A percentile compares a stretch with the other conserved stretches of the same genome.
Evolutionary conservation across 2,797 vertebrate species (phyloP).

Genomic region (Luscinia luscinia): DNA sequence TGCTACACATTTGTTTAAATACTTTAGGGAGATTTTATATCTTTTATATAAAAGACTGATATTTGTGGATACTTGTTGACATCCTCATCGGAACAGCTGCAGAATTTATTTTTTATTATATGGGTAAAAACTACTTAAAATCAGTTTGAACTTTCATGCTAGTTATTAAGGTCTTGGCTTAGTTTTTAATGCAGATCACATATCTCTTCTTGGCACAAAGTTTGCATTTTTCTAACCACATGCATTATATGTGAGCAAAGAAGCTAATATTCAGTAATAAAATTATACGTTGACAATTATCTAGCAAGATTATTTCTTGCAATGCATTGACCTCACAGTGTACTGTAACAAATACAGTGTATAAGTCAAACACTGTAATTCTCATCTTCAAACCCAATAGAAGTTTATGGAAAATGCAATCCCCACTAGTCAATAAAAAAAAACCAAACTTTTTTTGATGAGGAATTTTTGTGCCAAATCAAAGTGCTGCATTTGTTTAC

Average conservation of each 20-base stretch:
- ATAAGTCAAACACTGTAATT: background rate
- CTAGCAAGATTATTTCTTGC: background rate
- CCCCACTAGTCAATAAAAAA: background rate
- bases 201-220: conserved; percentile 37
- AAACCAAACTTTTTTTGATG: background rate
- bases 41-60: background rate
- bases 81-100: background rate
- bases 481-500: conserved; percentile 4
- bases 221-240: conserved; percentile 35
- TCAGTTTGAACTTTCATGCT: background rate
- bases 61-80: background rate
- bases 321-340: background rate
- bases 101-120: conserved; percentile 9
- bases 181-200: background rate
- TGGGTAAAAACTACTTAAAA: background rate
- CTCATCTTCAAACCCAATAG: background rate
- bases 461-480: conserved; percentile 4
- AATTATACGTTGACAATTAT: background rate
- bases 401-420: conserved; percentile 7
- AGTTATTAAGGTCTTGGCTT: conserved; percentile 9
- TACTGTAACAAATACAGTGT: background rate
- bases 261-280: conserved; percentile 30
- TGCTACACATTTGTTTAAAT: background rate
- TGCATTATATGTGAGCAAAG: conserved; percentile 16
- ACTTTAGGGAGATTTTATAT: background rate